Conservation (phyloP, 2,888 invertebrate genomes). For the Apoderus coryli region DNA sequence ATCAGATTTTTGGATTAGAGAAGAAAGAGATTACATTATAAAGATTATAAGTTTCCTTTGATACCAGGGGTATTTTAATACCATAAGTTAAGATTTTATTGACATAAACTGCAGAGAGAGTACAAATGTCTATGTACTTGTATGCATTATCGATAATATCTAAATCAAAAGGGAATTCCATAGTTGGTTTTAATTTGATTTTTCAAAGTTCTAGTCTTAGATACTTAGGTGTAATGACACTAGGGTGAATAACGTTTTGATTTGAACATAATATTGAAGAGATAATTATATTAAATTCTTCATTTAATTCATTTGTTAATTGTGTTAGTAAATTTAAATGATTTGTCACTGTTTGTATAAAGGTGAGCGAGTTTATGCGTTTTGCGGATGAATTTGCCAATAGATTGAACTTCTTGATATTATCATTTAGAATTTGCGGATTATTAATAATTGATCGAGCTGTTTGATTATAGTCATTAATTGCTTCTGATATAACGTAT, state of each 20-base stretch:
- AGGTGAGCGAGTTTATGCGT: conserved; percentile 6
- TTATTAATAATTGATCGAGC: conserved; percentile 13
- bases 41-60: conserved; percentile 7
- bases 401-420: conserved; percentile 14
- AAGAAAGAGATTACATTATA: conserved; percentile 11
- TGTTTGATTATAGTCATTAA: conserved; percentile 17
- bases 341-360: conserved; percentile 12
- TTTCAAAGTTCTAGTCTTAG: conserved; percentile 8
- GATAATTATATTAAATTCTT: conserved; percentile 13
- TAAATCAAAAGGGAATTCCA: conserved; percentile 13
- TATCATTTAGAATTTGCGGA: conserved; percentile 14
- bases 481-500: conserved; percentile 16
- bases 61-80: conserved; percentile 13
- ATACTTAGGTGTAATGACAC: conserved; percentile 14
- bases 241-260: conserved; percentile 16
- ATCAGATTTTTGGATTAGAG: too few species aligned
- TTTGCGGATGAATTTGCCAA: conserved; percentile 9
- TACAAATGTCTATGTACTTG: conserved; percentile 13
- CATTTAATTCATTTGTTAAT: conserved; percentile 13
- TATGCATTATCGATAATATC: conserved; percentile 11
- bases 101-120: conserved; percentile 12
- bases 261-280: conserved; percentile 16
- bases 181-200: conserved; percentile 9
- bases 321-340: conserved; percentile 15
- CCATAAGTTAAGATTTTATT: conserved; percentile 14